phyloP scores from a whole-genome alignment of 2,797 vertebrate genomes.

The Anguilla pacifica region DNA sequence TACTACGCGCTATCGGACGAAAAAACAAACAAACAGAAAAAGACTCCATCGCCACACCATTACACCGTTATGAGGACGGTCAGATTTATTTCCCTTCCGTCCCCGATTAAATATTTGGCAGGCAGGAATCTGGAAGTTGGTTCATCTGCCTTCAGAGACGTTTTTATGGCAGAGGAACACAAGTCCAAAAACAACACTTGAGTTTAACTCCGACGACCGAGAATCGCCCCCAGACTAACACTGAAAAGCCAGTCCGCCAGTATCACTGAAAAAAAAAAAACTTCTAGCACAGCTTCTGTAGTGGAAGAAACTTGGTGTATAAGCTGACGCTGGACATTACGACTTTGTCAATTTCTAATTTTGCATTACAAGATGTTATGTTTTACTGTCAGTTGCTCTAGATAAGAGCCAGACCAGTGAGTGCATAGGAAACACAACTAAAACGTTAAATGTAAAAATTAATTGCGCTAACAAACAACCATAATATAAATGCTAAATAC shows the following conservation, averaged over 20 bases:
- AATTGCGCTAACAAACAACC: not conserved
- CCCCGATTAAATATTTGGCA: not conserved
- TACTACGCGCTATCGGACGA: not conserved
- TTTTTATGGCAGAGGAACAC: not conserved
- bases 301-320: too few species aligned
- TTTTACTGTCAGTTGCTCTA: too few species aligned
- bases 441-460: not conserved
- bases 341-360: too few species aligned
- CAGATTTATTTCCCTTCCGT: not conserved
- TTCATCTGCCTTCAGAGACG: not conserved
- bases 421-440: too few species aligned
- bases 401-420: too few species aligned
- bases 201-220: not conserved
- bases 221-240: not conserved
- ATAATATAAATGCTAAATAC: too few species aligned
- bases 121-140: not conserved
- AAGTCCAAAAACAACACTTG: slow-evolving; percentile 4
- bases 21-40: not conserved
- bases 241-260: not conserved
- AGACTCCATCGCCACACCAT: not conserved
- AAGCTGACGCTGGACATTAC: too few species aligned
- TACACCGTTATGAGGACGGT: not conserved
- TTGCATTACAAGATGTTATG: too few species aligned
- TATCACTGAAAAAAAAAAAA: too few species aligned
- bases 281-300: too few species aligned